These are phyloP conservation scores for Coluber constrictor DNA, from an alignment of 2,797 vertebrate genomes.

Conservation along the genomic window DNA sequence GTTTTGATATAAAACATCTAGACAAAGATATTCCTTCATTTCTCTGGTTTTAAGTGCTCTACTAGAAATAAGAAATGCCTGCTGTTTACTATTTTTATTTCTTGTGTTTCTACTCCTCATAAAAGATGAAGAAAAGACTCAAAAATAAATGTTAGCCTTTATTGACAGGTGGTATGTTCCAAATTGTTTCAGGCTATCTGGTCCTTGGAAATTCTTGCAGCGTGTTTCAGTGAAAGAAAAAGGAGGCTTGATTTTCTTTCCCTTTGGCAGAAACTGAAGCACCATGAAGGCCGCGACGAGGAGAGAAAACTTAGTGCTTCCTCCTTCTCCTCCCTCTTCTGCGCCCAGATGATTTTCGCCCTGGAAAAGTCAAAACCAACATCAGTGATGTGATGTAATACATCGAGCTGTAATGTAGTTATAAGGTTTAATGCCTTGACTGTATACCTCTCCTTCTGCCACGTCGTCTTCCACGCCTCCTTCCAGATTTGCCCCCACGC, in stretches of 20 bases:
- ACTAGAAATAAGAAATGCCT: not conserved
- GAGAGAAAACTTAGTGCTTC: not conserved
- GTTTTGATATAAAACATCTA: not conserved
- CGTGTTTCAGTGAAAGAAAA: not conserved
- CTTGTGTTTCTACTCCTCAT: not conserved
- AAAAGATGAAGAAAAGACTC: not conserved
- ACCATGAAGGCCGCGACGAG: not conserved
- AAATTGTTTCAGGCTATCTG: constrained; percentile 12
- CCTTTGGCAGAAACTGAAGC: not conserved
- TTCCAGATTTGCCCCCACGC: not conserved
- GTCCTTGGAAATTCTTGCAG: not conserved
- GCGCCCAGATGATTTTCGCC: not conserved
- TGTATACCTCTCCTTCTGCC: not conserved
- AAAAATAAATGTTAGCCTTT: constrained; percentile 18
- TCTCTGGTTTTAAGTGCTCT: not conserved
- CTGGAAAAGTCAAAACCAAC: not conserved
- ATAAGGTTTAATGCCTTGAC: not conserved
- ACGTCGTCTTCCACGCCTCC: not conserved
- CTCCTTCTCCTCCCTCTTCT: not conserved
- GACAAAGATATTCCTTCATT: not conserved
- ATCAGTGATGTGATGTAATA: not conserved
- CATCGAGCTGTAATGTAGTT: not conserved
- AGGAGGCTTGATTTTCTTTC: not conserved
- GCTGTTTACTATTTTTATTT: not conserved
- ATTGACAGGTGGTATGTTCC: constrained; percentile 18